Percentiles rank a stretch among this genome's conserved stretches.
These are phyloP conservation scores for Henricia sp. DNA, from an alignment of 53 echinoderm and acorn worm genomes.

Conservation along the genomic window DNA sequence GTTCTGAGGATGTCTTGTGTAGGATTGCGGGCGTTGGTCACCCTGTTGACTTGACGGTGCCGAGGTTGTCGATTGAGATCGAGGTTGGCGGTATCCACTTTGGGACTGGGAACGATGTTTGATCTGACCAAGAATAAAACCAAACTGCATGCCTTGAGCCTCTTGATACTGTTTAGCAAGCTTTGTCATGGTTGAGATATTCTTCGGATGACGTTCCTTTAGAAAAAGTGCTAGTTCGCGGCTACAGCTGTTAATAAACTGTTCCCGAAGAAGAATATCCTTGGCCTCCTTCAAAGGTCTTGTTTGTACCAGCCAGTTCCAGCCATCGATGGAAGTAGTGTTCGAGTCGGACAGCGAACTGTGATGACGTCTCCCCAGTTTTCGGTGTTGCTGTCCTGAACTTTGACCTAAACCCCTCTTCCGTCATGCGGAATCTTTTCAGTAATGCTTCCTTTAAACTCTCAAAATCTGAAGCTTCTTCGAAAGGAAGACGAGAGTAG, in stretches of 20 bases:
- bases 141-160: slow-evolving; percentile 17
- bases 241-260: slow-evolving; percentile 32
- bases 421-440: slow-evolving; percentile 24
- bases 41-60: background rate
- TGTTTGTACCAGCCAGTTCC: background rate
- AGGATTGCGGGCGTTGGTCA: background rate
- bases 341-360: slow-evolving; percentile 43
- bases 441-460: slow-evolving; percentile 35
- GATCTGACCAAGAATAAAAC: background rate
- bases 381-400: slow-evolving; percentile 37
- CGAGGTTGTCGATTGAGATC: background rate
- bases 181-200: slow-evolving; percentile 7
- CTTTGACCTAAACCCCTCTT: slow-evolving; percentile 46
- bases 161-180: slow-evolving; percentile 39
- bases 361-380: slow-evolving; percentile 14
- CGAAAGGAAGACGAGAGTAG: background rate
- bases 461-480: slow-evolving; percentile 9
- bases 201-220: slow-evolving; percentile 22
- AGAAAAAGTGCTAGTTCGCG: slow-evolving; percentile 29
- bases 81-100: background rate
- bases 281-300: slow-evolving; percentile 3
- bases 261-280: slow-evolving; percentile 40
- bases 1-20: background rate
- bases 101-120: too few species aligned
- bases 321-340: slow-evolving; percentile 55